Percentiles rank a stretch among this genome's conserved stretches.
These are phyloP conservation scores for Steinernema carpocapsae DNA, from an alignment of 2,888 invertebrate genomes.

Conservation along the genomic window DNA sequence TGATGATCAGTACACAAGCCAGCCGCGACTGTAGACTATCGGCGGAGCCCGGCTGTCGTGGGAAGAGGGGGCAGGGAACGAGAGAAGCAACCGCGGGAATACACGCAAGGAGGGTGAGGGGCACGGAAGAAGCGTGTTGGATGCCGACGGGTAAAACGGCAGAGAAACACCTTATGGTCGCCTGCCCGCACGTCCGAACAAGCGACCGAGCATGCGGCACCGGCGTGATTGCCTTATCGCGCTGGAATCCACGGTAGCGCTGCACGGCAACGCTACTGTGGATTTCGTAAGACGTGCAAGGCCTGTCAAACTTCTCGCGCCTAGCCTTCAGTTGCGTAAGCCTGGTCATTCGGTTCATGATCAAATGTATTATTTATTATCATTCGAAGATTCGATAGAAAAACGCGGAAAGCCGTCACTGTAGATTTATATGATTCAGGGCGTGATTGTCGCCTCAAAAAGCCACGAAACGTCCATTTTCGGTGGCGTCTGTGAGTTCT, in stretches of 20 bases:
- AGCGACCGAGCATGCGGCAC: too few species aligned
- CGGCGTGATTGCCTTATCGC: background rate
- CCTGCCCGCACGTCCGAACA: background rate
- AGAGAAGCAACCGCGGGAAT: constrained; percentile 13
- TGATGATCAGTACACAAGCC: constrained; percentile 6
- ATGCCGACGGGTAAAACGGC: constrained; percentile 12
- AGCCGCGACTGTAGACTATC: constrained; percentile 21
- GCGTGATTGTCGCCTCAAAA: too few species aligned
- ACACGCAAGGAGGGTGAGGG: constrained; percentile 16
- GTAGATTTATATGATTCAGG: too few species aligned
- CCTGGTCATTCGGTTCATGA: background rate
- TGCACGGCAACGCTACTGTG: background rate
- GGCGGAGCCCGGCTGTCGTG: constrained; percentile 2
- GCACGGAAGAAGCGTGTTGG: constrained; percentile 13
- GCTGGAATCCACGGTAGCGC: too few species aligned
- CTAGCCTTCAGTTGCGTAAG: background rate
- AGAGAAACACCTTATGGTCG: background rate
- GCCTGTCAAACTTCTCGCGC: background rate
- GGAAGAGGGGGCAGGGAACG: background rate
- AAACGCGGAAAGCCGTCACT: too few species aligned
- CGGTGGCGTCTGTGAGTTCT: too few species aligned
- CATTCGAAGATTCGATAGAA: too few species aligned
- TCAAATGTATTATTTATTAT: too few species aligned
- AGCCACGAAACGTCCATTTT: too few species aligned
- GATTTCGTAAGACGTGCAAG: constrained; percentile 4